These are phyloP conservation scores for Sebastolobus alascanus DNA, from an alignment of 2,797 vertebrate genomes.

Conservation along the genomic window DNA sequence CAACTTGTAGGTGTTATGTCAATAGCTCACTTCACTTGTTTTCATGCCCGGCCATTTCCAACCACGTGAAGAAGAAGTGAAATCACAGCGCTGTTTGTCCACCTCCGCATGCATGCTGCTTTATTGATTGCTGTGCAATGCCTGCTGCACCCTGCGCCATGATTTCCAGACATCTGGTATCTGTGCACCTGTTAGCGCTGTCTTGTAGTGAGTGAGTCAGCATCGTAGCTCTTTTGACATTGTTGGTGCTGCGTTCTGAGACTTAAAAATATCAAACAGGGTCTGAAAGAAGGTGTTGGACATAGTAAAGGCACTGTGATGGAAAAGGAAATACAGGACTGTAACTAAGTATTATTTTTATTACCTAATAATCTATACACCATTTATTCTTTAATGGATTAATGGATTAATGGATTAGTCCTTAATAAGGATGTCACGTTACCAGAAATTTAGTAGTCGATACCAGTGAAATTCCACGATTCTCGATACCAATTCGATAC, in stretches of 20 bases:
- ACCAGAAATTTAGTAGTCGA: too few relatives aligned
- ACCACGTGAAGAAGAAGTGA: slow-evolving; percentile 55
- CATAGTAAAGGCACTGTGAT: background rate
- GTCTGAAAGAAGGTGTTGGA: background rate
- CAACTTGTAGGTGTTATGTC: slow-evolving; percentile 60
- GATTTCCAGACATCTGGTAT: slow-evolving; percentile 67
- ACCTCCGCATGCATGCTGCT: slow-evolving; percentile 64
- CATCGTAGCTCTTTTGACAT: slow-evolving; percentile 21
- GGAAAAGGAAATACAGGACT: background rate
- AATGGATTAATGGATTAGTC: background rate
- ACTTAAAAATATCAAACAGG: slow-evolving; percentile 10
- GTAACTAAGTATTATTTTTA: background rate
- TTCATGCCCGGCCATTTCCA: slow-evolving; percentile 35
- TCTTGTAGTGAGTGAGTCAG: slow-evolving; percentile 61
- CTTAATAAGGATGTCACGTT: too few relatives aligned
- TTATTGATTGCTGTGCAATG: slow-evolving; percentile 59
- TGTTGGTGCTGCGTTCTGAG: slow-evolving; percentile 7
- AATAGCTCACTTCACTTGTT: slow-evolving; percentile 57
- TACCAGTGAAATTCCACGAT: too few relatives aligned
- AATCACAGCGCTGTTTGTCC: slow-evolving; percentile 60
- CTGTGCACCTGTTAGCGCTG: slow-evolving; percentile 62
- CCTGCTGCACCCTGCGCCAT: slow-evolving; percentile 48
- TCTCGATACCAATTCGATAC: too few relatives aligned
- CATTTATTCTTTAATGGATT: background rate
- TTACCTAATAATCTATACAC: background rate